Evolutionary conservation across 2,888 invertebrate genomes (phyloP).

Genomic region (Busseola fusca): DNA sequence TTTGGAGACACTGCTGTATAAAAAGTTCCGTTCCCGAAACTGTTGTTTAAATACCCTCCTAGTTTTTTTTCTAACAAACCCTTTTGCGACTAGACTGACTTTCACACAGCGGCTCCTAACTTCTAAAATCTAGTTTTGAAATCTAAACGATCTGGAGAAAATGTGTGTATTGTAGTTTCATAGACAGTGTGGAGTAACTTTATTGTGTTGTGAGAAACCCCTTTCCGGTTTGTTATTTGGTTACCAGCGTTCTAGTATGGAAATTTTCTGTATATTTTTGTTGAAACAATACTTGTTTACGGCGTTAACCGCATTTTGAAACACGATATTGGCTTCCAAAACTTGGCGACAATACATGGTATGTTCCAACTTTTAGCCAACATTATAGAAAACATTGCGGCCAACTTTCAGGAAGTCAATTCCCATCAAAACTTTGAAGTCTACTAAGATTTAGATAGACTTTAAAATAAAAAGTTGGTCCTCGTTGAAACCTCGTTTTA

Average conservation of each 20-base stretch:
- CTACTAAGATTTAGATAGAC: conserved; percentile 57
- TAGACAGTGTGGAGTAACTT: conserved; percentile 29
- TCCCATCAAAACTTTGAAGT: conserved; percentile 57
- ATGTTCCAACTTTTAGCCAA: conserved; percentile 41
- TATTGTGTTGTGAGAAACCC: conserved; percentile 25
- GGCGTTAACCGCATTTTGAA: conserved; percentile 21
- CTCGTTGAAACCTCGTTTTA: conserved; percentile 50
- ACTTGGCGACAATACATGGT: conserved; percentile 27
- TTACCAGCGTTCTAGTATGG: conserved; percentile 11
- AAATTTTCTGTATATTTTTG: conserved; percentile 11
- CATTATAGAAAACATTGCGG: conserved; percentile 36
- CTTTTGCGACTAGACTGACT: conserved; percentile 40
- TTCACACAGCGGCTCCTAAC: conserved; percentile 29
- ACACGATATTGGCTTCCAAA: conserved; percentile 23
- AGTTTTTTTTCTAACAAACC: conserved; percentile 32
- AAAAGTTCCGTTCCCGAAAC: conserved; percentile 53
- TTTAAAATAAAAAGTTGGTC: conserved; percentile 61
- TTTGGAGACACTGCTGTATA: conserved; percentile 53
- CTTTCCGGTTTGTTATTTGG: conserved; percentile 34
- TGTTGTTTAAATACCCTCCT: conserved; percentile 59
- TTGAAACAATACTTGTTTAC: conserved; percentile 32
- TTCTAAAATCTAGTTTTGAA: conserved; percentile 53
- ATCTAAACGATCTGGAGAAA: conserved; percentile 47
- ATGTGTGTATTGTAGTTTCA: conserved; percentile 45
- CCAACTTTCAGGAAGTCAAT: conserved; percentile 49